Evolutionary conservation across 1,140 invertebrate genomes (phyloP), one percentile per base, ranked within the genome.

Genomic region (Thaumatotibia leucotreta): DNA sequence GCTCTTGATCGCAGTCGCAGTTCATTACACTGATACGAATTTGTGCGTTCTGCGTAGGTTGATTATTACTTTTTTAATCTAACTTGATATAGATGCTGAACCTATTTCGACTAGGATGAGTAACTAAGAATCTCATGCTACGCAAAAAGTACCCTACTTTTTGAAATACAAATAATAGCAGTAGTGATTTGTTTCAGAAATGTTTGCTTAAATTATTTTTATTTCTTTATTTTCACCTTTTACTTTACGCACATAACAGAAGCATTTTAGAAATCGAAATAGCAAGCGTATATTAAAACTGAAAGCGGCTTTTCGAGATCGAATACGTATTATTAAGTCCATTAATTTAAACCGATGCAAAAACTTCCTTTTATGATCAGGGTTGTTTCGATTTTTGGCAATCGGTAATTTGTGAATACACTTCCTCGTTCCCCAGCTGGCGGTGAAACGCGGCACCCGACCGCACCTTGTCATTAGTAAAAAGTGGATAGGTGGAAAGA

Each of bases 401-500:
- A 82, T 80, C 64, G 54, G 70, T 72, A 79, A 81, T 81, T 82
- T 76, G 74, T 72, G 65, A 74, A 69, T 67, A 58, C 62, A 83
- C 85, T 88, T 86, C 82, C 82, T 84, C 76, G 69, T 82, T 68
- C 68, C 50, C 78, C 88, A 88, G 73, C 81, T 90, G 88, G 67
- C 73, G 76, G 82, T 70, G 82, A 84, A 86, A 88, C 81, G 70
- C 68, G 66, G 66, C 75, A 74, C 65, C 70, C 71, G 67, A 74
- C 66, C 72, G 75, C 72, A 80, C 76, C 73, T 77, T 79, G 68
- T 81, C 74, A 82, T 84, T 83, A 80, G 66, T 77, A 84, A 86
- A 85, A 89, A 86, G 77, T 82, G 76, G 70, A 76, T 81, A 73
- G 75, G 73, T 71, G 73, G 54, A 79, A 69, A 69, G 69, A 73